Evolutionary conservation across 2,888 invertebrate species (phyloP).

Genomic region (Augiades crinisus): DNA sequence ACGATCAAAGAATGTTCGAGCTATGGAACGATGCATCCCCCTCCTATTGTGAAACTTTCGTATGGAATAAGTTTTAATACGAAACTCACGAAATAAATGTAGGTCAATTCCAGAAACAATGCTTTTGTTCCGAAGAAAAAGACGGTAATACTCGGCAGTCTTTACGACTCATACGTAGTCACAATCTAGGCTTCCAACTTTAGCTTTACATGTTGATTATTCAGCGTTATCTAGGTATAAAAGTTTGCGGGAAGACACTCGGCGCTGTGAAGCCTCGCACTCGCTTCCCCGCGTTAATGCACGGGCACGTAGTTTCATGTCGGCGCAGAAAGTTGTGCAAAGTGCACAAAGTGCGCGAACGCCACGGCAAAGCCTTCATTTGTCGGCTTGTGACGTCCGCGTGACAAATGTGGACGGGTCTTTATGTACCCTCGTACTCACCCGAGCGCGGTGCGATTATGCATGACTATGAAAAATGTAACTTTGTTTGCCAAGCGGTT

Average conservation of each 20-base stretch:
- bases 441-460: constrained; percentile 58
- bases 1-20: constrained; percentile 55
- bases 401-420: constrained; percentile 79
- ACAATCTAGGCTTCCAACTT: constrained; percentile 42
- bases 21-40: constrained; percentile 40
- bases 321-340: constrained; percentile 75
- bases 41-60: constrained; percentile 36
- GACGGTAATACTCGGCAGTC: constrained; percentile 14
- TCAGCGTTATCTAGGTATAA: constrained; percentile 67
- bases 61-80: constrained; percentile 29
- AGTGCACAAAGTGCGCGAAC: constrained; percentile 78
- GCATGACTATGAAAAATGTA: constrained; percentile 64
- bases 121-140: constrained; percentile 21
- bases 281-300: constrained; percentile 73
- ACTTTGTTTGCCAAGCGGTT: constrained; percentile 42
- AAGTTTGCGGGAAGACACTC: constrained; percentile 71
- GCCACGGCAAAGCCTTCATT: constrained; percentile 79
- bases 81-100: constrained; percentile 19
- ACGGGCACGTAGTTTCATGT: constrained; percentile 76
- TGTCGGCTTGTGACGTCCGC: constrained; percentile 78
- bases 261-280: constrained; percentile 60
- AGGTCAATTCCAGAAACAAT: constrained; percentile 19
- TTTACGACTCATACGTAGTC: constrained; percentile 22
- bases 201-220: constrained; percentile 68
- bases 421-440: constrained; percentile 53